Conservation (phyloP, 2,888 invertebrate species). For the Cerastoderma edule region DNA sequence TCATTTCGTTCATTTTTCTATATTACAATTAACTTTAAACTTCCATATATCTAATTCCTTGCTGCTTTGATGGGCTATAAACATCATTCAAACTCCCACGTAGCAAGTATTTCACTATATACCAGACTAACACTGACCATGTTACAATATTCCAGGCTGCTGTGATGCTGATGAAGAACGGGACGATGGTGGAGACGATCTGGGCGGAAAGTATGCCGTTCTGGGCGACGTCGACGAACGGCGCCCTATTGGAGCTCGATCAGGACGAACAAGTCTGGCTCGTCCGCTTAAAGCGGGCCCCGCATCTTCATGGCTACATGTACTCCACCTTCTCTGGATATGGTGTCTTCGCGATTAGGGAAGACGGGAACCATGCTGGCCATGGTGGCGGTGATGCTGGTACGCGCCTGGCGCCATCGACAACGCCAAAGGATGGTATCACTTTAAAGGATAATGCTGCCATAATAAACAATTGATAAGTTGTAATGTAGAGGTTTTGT, state of each 20-base stretch:
- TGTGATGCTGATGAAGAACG: slow-evolving; percentile 61
- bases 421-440: no score
- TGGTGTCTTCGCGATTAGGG: slow-evolving; percentile 70
- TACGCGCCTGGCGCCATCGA: no score
- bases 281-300: slow-evolving; percentile 75
- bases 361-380: not conserved
- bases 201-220: slow-evolving; percentile 83
- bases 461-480: no score
- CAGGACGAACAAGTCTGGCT: slow-evolving; percentile 79
- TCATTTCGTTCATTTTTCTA: no score
- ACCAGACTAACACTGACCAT: no score
- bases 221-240: slow-evolving; percentile 81
- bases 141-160: slow-evolving; percentile 82
- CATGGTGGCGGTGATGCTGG: not conserved
- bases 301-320: slow-evolving; percentile 83
- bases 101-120: no score
- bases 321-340: slow-evolving; percentile 82
- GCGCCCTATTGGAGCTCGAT: slow-evolving; percentile 76
- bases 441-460: no score
- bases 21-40: no score
- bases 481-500: no score
- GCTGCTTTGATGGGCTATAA: no score
- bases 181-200: slow-evolving; percentile 80
- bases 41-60: no score
- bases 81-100: no score